Evolutionary conservation across 2,113 vertebrate species (phyloP), one percentile per base, ranked within the genome.

Genomic region (Poecile atricapillus): DNA sequence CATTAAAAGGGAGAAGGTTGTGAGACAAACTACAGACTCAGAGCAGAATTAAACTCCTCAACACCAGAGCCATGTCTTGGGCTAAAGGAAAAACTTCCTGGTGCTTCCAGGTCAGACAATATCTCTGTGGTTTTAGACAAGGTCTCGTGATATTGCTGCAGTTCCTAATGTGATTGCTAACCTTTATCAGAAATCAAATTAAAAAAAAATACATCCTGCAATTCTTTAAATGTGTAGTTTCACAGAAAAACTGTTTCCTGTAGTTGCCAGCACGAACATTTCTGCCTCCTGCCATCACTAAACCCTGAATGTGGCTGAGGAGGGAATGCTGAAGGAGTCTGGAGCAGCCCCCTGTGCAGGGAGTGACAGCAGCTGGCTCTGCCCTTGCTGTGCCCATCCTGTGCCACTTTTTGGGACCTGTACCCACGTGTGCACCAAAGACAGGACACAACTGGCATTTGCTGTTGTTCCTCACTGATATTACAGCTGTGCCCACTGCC

Each of bases 1-100:
- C 41, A 77, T 96, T 94, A 78, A 84, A 83, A 83, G 73, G 60
- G 31, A 88, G 81, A 60, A 83, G 68, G 55, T 39, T 62, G 50
- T 68, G 62, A 78, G 90, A 60, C 52, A 64, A 93, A 76, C 46
- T 78, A 83, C 60, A 71, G 68, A 78, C 4, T 17, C 68, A 56
- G 49, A 43, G 44, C 60, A 85, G 58, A 23, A 28, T 83, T 85
- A 44, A 94, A 85, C n/a, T 79, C 65, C 31, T 35, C 76, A 53
- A 37, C 49, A 33, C 30, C 47, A 59, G 46, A 62, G n/a, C 28
- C 24, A 10, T 0, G 0, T 50, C 82, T 77, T 18, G 17, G 35
- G n/a, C 20, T 31, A 9, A 58, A 35, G 27, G 39, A 18, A 75
- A 88, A 87, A 18, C 9, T 10, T 53, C 27, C n/a, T n/a, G 37